Percentiles rank a stretch among this genome's conserved stretches.
Conservation (phyloP, 2,113 vertebrate genomes). For the Tringa solitaria region DNA sequence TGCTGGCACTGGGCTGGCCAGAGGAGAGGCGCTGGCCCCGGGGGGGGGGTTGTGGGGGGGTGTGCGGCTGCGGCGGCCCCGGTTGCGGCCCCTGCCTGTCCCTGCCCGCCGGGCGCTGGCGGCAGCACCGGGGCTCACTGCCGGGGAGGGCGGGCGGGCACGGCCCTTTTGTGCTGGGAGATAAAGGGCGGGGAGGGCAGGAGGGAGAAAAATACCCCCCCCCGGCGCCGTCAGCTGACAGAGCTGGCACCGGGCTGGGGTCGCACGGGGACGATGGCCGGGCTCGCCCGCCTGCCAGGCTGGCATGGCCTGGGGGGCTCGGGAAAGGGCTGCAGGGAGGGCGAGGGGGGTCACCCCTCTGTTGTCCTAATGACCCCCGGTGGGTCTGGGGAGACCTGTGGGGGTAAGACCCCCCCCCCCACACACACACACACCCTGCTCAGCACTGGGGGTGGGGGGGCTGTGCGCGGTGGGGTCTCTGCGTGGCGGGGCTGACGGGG, state of each 20-base stretch:
- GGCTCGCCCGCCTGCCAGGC: background rate
- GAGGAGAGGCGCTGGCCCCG: background rate
- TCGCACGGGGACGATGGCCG: background rate
- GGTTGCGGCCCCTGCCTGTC: background rate
- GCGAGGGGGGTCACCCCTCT: background rate
- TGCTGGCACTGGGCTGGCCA: background rate
- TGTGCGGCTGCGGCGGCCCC: background rate
- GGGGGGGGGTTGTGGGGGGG: background rate
- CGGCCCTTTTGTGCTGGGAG: background rate
- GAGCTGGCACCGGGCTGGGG: background rate
- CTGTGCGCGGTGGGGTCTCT: too few species aligned
- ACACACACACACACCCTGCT: too few species aligned
- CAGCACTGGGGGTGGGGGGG: too few species aligned
- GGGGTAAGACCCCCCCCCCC: fast-evolving
- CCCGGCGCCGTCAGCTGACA: background rate
- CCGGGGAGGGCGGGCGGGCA: background rate
- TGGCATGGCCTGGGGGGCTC: background rate
- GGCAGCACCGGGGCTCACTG: background rate
- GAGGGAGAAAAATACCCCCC: background rate
- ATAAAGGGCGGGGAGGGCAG: background rate
- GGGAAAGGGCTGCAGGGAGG: background rate
- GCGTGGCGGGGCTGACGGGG: background rate
- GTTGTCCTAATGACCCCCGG: background rate
- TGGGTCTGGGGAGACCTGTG: fast-evolving
- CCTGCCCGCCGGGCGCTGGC: background rate